A percentile compares a stretch with the other conserved stretches of the same genome.
phyloP scores from a whole-genome alignment of 2,797 vertebrate species.

The Masticophis lateralis region DNA sequence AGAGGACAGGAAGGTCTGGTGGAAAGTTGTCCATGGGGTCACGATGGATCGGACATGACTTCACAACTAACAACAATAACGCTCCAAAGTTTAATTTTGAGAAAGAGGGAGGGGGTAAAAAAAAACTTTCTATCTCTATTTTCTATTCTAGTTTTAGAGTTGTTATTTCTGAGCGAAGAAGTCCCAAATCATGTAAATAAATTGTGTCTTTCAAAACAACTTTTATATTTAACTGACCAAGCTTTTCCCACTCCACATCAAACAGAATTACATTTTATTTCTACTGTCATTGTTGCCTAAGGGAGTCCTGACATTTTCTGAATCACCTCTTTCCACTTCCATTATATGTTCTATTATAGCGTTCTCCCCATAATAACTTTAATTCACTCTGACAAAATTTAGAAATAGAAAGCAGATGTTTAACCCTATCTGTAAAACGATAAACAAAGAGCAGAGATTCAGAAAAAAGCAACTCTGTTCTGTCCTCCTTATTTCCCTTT shows the following conservation, averaged over 20 bases:
- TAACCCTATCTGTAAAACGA: background rate
- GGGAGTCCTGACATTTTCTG: background rate
- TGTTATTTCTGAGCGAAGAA: background rate
- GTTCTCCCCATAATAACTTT: background rate
- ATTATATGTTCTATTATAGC: background rate
- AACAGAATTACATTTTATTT: background rate
- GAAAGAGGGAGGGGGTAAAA: background rate
- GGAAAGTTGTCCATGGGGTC: too few relatives aligned
- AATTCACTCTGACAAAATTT: background rate
- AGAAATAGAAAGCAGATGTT: background rate
- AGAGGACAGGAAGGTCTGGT: too few relatives aligned
- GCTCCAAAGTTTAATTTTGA: background rate
- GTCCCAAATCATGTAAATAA: background rate
- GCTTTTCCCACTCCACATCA: background rate
- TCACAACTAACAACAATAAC: too few relatives aligned
- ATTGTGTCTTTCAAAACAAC: background rate
- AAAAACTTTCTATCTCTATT: background rate
- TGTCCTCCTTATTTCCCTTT: background rate
- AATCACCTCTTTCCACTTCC: background rate
- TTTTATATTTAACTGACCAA: background rate
- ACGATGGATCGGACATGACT: too few relatives aligned
- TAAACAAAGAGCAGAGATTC: background rate
- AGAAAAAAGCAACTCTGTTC: background rate
- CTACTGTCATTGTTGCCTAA: background rate
- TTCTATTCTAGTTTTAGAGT: background rate